These are phyloP conservation scores for Zoanthus solanderi DNA, from an alignment of 92 coral and sea anemone genomes.

Conservation along the genomic window DNA sequence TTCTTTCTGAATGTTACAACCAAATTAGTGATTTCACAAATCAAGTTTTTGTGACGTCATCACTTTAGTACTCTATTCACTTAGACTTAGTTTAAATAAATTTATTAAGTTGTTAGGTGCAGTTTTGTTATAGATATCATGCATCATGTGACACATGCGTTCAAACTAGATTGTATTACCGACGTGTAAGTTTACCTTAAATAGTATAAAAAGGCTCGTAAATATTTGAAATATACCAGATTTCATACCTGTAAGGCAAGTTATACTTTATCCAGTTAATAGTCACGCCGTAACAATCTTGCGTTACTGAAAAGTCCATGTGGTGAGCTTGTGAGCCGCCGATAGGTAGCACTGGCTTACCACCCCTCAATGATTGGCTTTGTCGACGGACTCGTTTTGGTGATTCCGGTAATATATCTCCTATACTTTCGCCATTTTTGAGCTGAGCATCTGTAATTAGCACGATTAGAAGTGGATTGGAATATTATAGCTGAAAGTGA, in stretches of 20 bases:
- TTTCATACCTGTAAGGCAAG: conserved; percentile 79
- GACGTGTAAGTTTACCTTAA: too few species aligned
- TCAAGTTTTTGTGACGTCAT: too few species aligned
- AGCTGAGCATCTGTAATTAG: conserved; percentile 7
- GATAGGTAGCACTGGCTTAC: not conserved
- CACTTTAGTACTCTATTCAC: too few species aligned
- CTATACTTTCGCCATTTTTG: not conserved
- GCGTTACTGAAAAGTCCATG: conserved; percentile 79
- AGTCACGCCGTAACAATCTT: conserved; percentile 87
- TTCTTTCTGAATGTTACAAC: too few species aligned
- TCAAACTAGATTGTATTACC: too few species aligned
- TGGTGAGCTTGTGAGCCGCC: conserved; percentile 23
- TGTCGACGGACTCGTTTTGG: conserved; percentile 41
- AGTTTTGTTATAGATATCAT: too few species aligned
- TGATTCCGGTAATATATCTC: conserved; percentile 1
- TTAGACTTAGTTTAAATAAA: too few species aligned
- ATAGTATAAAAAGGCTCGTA: too few species aligned
- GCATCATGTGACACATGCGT: too few species aligned
- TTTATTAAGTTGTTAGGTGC: too few species aligned
- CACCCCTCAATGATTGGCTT: conserved; percentile 19
- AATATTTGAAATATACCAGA: not conserved
- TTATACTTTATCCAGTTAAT: conserved; percentile 72
- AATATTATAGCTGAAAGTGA: too few species aligned
- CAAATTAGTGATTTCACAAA: too few species aligned
- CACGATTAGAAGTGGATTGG: not conserved